Base-by-base conservation (phyloP, 2,888 invertebrate genomes). In the Gryllus longicercus region DNA sequence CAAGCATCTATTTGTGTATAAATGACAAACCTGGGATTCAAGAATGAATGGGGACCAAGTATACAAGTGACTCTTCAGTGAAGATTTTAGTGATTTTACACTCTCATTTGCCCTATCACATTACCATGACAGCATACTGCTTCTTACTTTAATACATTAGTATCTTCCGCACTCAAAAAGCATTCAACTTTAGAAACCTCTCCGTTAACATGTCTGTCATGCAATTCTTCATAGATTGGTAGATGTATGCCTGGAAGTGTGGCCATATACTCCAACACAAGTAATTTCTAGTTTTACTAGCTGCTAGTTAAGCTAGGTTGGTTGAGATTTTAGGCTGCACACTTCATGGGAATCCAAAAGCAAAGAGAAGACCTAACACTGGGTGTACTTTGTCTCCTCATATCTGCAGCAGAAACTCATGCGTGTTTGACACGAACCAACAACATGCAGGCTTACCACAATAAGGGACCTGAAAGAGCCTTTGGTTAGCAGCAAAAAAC, bases 381-480 rank as follows among this genome's bases (percentile, higher is more conserved):
- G n/a, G 14, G 63, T 63, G 63, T 63, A 18, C n/a, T 63, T 18
- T 63, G 63, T 18, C 14, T 63, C 63, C 63, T 63, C 63, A 63
- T 18, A 63, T 63, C 63, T 38, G n/a, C n/a, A 63, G 63, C n/a
- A 63, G n/a, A 14, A 63, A 63, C 63, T 12, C 63, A 63, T n/a
- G 63, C 63, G 8, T 63, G 63, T 18, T 8, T 18, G 14, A 63
- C 63, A 11, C 16, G n/a, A 63, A 18, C 14, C 14, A 14, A 63
- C 14, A 63, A 63, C 63, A 63, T 63, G 63, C 14, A 63, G 14
- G 63, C 63, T 63, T 63, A 63, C 63, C 63, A 63, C 63, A 18
- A 16, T 63, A n/a, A 63, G n/a, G 63, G 63, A 63, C 63, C 63
- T 63, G 63, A 63, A 63, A 63, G 63, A 63, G 63, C 63, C n/a